Conservation (phyloP, 2,113 vertebrate genomes). For the Calypte anna region DNA sequence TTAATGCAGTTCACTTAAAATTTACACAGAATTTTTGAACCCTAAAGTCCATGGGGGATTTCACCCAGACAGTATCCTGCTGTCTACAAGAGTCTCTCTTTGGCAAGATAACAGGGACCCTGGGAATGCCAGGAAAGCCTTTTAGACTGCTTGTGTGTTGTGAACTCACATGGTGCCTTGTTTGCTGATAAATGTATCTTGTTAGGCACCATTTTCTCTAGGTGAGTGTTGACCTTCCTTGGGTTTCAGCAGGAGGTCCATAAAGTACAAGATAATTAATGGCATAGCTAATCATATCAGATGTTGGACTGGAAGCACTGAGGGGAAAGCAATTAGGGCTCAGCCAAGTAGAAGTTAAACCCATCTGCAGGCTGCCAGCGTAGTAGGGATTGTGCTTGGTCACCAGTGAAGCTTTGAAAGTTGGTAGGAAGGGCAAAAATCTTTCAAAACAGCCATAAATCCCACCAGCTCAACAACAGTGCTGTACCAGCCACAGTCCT, state of each 20-base stretch:
- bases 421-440: not conserved
- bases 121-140: not conserved
- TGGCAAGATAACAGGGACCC: not conserved
- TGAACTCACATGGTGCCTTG: not conserved
- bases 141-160: not conserved
- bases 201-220: slow-evolving; percentile 7
- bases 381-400: not conserved
- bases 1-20: not conserved
- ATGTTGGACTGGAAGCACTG: slow-evolving; percentile 1
- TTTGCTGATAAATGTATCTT: slow-evolving; percentile 50
- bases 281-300: slow-evolving; percentile 38
- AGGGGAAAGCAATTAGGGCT: slow-evolving; percentile 34
- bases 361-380: not conserved
- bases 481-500: not conserved
- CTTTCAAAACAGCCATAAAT: not conserved
- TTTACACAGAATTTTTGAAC: not conserved
- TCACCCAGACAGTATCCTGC: not conserved
- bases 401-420: not conserved
- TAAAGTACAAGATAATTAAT: slow-evolving; percentile 57
- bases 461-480: not conserved
- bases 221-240: slow-evolving; percentile 34
- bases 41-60: not conserved
- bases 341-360: not conserved
- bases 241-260: slow-evolving; percentile 21
- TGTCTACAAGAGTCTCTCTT: not conserved